These are phyloP conservation scores for Prunella fulvescens DNA, from an alignment of 2,113 vertebrate genomes.

Conservation along the genomic window DNA sequence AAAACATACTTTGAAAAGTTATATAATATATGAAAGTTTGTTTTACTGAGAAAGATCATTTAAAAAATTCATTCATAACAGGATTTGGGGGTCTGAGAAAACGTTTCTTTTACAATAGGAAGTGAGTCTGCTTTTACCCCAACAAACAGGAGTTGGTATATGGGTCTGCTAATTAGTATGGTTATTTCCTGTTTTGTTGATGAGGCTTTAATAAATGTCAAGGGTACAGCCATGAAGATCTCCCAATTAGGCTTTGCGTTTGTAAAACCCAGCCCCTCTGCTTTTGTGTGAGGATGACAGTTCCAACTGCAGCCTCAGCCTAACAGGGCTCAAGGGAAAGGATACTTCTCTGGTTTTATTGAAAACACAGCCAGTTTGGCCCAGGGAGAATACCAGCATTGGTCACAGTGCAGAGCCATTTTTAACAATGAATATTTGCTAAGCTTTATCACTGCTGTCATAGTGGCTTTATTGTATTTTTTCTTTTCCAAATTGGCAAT, in stretches of 20 bases:
- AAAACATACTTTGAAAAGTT: neutral
- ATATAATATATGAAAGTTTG: neutral
- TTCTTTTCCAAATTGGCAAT: neutral
- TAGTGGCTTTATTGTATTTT: neutral
- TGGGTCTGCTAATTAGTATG: conserved; percentile 71
- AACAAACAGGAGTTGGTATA: conserved; percentile 50
- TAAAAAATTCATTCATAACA: neutral
- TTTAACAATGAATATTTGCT: conserved; percentile 66
- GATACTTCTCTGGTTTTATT: conserved; percentile 60
- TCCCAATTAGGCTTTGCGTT: conserved; percentile 78
- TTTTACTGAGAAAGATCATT: neutral
- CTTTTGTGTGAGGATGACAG: conserved; percentile 76
- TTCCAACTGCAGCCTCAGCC: conserved; percentile 70
- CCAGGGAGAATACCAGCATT: conserved; percentile 66
- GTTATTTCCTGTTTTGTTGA: conserved; percentile 77
- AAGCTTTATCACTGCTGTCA: conserved; percentile 34
- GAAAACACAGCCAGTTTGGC: conserved; percentile 66
- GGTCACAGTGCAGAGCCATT: conserved; percentile 59
- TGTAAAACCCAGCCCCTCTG: conserved; percentile 69
- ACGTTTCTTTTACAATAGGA: neutral
- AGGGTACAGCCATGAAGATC: conserved; percentile 72
- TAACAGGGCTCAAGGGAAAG: conserved; percentile 82
- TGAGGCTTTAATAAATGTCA: conserved; percentile 80
- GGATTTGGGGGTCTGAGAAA: neutral
- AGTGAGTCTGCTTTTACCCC: conserved; percentile 25